A percentile compares a stretch with the other conserved stretches of the same genome.
These are phyloP conservation scores for Spinus pinus DNA, from an alignment of 2,797 vertebrate genomes.

Conservation along the genomic window DNA sequence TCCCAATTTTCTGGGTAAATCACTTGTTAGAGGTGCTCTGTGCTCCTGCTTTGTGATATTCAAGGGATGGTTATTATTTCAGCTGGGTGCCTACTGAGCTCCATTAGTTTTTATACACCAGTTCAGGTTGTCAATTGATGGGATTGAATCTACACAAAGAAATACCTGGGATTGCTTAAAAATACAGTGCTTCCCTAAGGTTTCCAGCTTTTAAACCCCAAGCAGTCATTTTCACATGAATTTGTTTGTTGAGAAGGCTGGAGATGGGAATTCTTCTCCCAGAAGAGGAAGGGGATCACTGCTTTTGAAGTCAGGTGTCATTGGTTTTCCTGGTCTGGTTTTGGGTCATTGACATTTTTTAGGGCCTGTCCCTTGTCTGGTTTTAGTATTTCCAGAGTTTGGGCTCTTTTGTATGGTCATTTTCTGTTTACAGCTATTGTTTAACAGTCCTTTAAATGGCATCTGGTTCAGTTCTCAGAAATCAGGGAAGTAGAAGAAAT, in stretches of 20 bases:
- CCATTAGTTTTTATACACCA: slow-evolving; percentile 45
- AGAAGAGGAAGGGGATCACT: not conserved
- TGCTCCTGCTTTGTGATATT: not conserved
- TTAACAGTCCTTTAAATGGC: not conserved
- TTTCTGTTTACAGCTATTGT: not conserved
- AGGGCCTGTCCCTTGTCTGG: not conserved
- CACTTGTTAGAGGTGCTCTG: not conserved
- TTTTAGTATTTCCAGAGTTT: not conserved
- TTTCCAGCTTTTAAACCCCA: not conserved
- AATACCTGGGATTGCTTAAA: not conserved
- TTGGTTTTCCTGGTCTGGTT: not conserved
- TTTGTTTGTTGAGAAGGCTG: not conserved
- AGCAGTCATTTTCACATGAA: not conserved
- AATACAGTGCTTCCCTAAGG: not conserved
- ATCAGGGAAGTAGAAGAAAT: not conserved
- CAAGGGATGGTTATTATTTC: slow-evolving; percentile 6
- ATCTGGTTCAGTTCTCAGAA: not conserved
- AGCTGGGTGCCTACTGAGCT: slow-evolving; percentile 14
- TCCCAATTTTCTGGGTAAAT: slow-evolving; percentile 12
- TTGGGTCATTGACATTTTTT: not conserved
- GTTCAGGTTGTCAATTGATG: not conserved
- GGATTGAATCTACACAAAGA: not conserved
- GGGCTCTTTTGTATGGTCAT: not conserved
- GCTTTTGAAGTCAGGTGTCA: not conserved
- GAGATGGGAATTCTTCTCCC: not conserved